Evolutionary conservation across 2,113 vertebrate species (phyloP).

Genomic region (Pelecanus crispus): DNA sequence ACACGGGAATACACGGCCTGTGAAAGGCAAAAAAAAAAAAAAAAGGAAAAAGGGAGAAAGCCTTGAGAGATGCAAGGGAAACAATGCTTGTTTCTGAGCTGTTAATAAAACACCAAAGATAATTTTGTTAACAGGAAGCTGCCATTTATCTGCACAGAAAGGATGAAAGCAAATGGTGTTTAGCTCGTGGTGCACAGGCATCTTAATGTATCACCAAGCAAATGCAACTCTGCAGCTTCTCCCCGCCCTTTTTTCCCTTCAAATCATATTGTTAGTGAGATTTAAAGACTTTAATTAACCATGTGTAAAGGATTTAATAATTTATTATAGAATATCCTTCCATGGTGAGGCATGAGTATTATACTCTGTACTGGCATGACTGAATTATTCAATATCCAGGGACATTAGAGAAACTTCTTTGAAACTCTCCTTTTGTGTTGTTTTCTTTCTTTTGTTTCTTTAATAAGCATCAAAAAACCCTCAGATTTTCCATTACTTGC

Average conservation of each 20-base stretch:
- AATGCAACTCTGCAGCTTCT: background rate
- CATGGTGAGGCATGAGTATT: constrained; percentile 74
- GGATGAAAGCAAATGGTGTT: constrained; percentile 4
- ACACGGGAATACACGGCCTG: constrained; percentile 97
- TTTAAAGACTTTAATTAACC: constrained; percentile 71
- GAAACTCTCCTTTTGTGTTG: constrained; percentile 34
- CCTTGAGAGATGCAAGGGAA: constrained; percentile 45
- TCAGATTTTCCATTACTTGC: constrained; percentile 22
- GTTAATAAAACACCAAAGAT: background rate
- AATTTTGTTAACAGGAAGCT: constrained; percentile 10
- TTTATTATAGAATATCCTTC: constrained; percentile 77
- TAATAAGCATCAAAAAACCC: background rate
- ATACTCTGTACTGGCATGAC: constrained; percentile 70
- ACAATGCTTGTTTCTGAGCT: constrained; percentile 1
- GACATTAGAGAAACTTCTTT: constrained; percentile 67
- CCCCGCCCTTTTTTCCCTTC: background rate
- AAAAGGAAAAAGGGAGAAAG: background rate
- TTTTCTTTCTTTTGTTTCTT: constrained; percentile 31
- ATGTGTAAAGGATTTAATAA: constrained; percentile 79
- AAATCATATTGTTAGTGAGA: constrained; percentile 43
- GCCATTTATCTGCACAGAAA: background rate
- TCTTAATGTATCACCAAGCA: constrained; percentile 17
- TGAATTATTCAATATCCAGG: constrained; percentile 81
- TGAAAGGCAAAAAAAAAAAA: background rate
- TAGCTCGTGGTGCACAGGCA: background rate